phyloP scores from a whole-genome alignment of 2,888 invertebrate species.

The Dryomyza anilis region DNA sequence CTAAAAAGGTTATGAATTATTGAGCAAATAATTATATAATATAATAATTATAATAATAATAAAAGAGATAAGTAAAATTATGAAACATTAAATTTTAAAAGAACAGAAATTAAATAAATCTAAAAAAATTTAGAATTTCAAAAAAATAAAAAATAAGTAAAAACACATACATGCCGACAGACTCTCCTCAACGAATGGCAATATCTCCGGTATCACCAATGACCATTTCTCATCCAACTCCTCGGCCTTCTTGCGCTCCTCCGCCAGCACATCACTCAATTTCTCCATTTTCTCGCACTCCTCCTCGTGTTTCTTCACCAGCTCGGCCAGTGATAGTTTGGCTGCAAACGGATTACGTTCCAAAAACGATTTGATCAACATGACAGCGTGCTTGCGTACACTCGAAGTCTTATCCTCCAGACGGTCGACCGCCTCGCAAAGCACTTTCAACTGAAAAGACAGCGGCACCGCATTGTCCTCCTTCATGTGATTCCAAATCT shows the following conservation, averaged over 20 bases:
- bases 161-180: too few species aligned
- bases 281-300: constrained; percentile 58
- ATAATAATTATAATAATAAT: too few species aligned
- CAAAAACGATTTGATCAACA: constrained; percentile 69
- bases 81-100: neutral
- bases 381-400: constrained; percentile 81
- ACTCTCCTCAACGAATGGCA: constrained; percentile 51
- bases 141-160: too few species aligned
- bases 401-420: constrained; percentile 82
- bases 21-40: neutral
- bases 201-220: constrained; percentile 47
- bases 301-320: constrained; percentile 67
- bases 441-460: constrained; percentile 69
- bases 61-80: too few species aligned
- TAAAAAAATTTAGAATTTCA: neutral
- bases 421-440: constrained; percentile 72
- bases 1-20: too few species aligned
- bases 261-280: constrained; percentile 64
- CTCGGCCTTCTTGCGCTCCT: constrained; percentile 64
- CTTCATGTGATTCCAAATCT: constrained; percentile 81
- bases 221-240: constrained; percentile 62
- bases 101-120: too few species aligned
- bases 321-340: constrained; percentile 65
- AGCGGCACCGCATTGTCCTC: constrained; percentile 81
- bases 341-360: constrained; percentile 87